A percentile compares a stretch with the other conserved stretches of the same genome.
Conservation (phyloP, 2,888 invertebrate species). For the Agriopis marginaria region DNA sequence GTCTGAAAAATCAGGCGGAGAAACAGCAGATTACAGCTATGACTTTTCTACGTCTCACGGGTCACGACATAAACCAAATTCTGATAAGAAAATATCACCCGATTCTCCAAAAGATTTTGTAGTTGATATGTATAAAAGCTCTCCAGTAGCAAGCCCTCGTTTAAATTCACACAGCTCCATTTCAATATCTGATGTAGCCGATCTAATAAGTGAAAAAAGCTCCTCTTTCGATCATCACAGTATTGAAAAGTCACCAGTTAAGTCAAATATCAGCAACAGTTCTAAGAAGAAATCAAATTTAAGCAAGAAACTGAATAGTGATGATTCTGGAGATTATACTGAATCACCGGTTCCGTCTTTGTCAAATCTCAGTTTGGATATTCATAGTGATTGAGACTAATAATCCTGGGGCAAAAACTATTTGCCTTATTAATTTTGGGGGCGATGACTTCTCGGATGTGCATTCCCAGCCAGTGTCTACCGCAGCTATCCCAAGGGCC, state of each 20-base stretch:
- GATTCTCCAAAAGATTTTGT: conserved; percentile 23
- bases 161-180: conserved; percentile 74
- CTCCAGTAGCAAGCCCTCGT: conserved; percentile 58
- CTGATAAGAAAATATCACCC: conserved; percentile 41
- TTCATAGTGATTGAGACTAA: conserved; percentile 73
- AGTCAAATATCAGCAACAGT: conserved; percentile 49
- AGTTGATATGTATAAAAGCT: conserved; percentile 54
- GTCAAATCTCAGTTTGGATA: conserved; percentile 79
- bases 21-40: conserved; percentile 72
- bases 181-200: conserved; percentile 79
- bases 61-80: conserved; percentile 56
- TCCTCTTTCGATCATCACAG: conserved; percentile 54
- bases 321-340: conserved; percentile 77
- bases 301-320: conserved; percentile 60
- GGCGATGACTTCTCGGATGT: not conserved
- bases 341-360: conserved; percentile 78
- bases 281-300: conserved; percentile 55
- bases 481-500: too few species aligned
- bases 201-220: conserved; percentile 77
- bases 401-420: not conserved
- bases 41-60: conserved; percentile 70
- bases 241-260: conserved; percentile 53
- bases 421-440: not conserved
- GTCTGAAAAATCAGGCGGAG: conserved; percentile 63
- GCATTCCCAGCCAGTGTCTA: not conserved